Percentiles rank a stretch among this genome's conserved stretches.
These are phyloP conservation scores for Hemichromis elongatus DNA, from an alignment of 2,113 vertebrate genomes.

Conservation along the genomic window DNA sequence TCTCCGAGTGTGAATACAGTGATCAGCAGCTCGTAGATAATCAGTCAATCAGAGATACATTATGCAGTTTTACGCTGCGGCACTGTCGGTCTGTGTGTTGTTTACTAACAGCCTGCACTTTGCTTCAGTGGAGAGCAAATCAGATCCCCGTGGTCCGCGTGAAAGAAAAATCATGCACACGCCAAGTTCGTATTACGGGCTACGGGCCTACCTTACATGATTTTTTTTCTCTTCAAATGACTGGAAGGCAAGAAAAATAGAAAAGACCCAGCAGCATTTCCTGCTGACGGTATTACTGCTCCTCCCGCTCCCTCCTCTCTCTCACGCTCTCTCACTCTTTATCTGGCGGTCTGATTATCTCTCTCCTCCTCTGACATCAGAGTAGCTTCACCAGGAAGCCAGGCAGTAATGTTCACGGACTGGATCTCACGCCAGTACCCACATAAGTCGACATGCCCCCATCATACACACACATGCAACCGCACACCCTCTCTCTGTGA, in stretches of 20 bases:
- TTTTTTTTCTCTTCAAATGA: background rate
- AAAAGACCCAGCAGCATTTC: slow-evolving; percentile 28
- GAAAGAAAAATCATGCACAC: slow-evolving; percentile 23
- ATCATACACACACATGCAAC: background rate
- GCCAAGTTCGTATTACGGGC: slow-evolving; percentile 37
- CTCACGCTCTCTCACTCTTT: background rate
- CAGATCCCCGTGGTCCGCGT: slow-evolving; percentile 15
- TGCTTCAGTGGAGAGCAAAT: slow-evolving; percentile 27
- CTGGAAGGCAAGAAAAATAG: slow-evolving; percentile 28
- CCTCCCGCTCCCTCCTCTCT: background rate
- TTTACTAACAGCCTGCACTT: slow-evolving; percentile 39
- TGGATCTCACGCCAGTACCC: slow-evolving; percentile 26
- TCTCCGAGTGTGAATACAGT: slow-evolving; percentile 30
- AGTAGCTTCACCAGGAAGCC: slow-evolving; percentile 15
- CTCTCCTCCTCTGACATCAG: slow-evolving; percentile 24
- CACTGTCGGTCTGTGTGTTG: background rate
- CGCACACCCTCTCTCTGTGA: background rate
- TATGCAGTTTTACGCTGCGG: slow-evolving; percentile 35
- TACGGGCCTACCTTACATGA: slow-evolving; percentile 1
- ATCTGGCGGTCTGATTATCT: background rate
- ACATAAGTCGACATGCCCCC: background rate
- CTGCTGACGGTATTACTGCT: slow-evolving; percentile 25
- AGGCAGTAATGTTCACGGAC: slow-evolving; percentile 15
- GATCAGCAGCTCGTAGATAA: slow-evolving; percentile 29
- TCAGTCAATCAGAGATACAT: slow-evolving; percentile 47